Base-by-base conservation (phyloP, 1,140 invertebrate species). In the Polypedilum vanderplanki region DNA sequence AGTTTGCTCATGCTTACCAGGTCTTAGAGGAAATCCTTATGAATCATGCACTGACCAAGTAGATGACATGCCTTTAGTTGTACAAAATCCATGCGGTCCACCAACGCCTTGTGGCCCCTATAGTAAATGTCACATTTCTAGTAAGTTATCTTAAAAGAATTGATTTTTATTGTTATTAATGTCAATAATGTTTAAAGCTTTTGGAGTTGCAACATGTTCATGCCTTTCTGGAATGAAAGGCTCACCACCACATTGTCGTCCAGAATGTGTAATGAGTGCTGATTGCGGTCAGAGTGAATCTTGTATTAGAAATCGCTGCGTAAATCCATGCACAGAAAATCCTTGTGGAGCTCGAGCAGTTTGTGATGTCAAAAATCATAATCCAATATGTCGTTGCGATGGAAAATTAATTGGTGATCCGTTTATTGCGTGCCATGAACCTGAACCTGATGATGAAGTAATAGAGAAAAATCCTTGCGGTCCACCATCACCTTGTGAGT, bases 101-200 rank as follows among this genome's bases (percentile, higher is more conserved):
- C 90, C 91, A 76, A 91, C 90, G 40, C 91, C 92, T 1, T 93
- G 92, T 80, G 91, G 92, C 74, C 88, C 92, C 3, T 90, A 90
- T 80, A 91, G 90, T 65, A 87, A 92, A 77, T 95, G 93, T 79
- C 83, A 90, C 41, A 57, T 57, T 57, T n/a, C 12, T 15, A 12
- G 46, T 12, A 57, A 12, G 5, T 33, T 33, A 3, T 33, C 24
- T 33, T 33, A 33, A 3, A 3, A 5, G 5, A 33, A 33, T 33
- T 33, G 24, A 33, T 33, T 33, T 33, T 1, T 5, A 33, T 33
- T 33, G 24, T n/a, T n/a, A n/a, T n/a, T n/a, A 33, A 33, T 33
- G 1, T 33, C 5, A 33, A 33, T 5, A 33, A 33, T 33, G 5
- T 33, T 33, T 33, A 85, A 89, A 74, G 91, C 89, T 7, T 81